These are phyloP conservation scores for Trinectes maculatus DNA, from an alignment of 2,113 vertebrate genomes.

Conservation along the genomic window DNA sequence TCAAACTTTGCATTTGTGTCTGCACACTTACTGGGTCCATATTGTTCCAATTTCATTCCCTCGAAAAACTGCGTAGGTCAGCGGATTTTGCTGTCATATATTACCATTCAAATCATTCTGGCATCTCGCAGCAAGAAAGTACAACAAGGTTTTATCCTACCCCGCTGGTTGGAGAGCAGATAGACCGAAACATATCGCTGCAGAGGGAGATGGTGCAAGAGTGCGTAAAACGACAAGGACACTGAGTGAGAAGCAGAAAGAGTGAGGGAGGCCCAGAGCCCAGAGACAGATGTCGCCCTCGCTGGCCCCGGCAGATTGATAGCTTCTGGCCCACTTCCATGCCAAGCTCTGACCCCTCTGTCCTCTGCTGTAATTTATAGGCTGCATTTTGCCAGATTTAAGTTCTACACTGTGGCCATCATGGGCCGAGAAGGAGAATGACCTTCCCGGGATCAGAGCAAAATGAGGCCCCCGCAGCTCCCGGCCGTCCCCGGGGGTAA, in stretches of 20 bases:
- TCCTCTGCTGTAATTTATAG: conserved; percentile 86
- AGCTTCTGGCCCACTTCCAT: conserved; percentile 82
- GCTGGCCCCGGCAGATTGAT: conserved; percentile 80
- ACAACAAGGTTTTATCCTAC: conserved; percentile 68
- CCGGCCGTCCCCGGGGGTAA: conserved; percentile 50
- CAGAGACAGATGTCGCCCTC: conserved; percentile 84
- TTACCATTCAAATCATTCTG: conserved; percentile 53
- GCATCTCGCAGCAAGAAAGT: conserved; percentile 59
- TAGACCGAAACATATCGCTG: conserved; percentile 73
- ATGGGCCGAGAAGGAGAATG: conserved; percentile 69
- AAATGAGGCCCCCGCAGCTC: conserved; percentile 70
- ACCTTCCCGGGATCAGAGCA: conserved; percentile 76
- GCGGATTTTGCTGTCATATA: conserved; percentile 43
- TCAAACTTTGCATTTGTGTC: conserved; percentile 35
- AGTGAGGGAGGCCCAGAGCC: conserved; percentile 43
- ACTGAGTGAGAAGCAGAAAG: conserved; percentile 46
- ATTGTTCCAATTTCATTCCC: conserved; percentile 19
- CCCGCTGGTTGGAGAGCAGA: conserved; percentile 71
- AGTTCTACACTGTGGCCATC: conserved; percentile 80
- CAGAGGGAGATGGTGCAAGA: conserved; percentile 80
- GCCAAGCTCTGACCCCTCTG: conserved; percentile 80
- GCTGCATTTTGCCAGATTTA: conserved; percentile 83
- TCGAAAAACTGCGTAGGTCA: conserved; percentile 26
- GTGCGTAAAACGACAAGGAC: conserved; percentile 76
- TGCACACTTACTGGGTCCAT: conserved; percentile 22